Evolutionary conservation across 2,888 invertebrate species (phyloP).

Genomic region (Brachyopa scutellaris): DNA sequence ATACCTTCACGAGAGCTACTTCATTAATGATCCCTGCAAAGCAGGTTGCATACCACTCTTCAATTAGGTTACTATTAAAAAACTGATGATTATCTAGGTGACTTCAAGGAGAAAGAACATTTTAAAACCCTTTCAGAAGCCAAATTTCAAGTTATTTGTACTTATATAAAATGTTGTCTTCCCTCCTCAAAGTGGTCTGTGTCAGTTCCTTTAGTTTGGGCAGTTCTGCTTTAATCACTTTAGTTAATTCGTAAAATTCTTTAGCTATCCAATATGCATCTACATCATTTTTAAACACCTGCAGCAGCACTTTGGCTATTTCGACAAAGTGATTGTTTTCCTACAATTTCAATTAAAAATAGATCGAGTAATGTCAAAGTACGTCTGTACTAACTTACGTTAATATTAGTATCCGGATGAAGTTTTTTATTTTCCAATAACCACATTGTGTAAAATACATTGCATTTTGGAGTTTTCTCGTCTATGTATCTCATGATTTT

Average conservation of each 20-base stretch:
- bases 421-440: conserved; percentile 88
- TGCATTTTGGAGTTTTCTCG: conserved; percentile 85
- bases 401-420: conserved; percentile 82
- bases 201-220: conserved; percentile 87
- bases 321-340: conserved; percentile 84
- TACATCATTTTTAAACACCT: conserved; percentile 88
- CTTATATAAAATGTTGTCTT: conserved; percentile 88
- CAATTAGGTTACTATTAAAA: conserved; percentile 84
- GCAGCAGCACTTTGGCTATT: conserved; percentile 87
- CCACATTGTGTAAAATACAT: conserved; percentile 91
- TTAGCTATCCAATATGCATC: conserved; percentile 93
- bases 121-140: conserved; percentile 32
- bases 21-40: conserved; percentile 92
- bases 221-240: conserved; percentile 86
- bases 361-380: neutral
- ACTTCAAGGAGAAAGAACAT: conserved; percentile 80
- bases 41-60: conserved; percentile 91
- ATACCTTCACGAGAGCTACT: conserved; percentile 90
- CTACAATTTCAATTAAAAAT: conserved; percentile 76
- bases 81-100: conserved; percentile 85
- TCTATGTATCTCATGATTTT: conserved; percentile 87
- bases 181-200: conserved; percentile 87
- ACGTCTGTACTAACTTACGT: conserved; percentile 78
- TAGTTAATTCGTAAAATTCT: conserved; percentile 87
- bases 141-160: conserved; percentile 83